Conservation (phyloP, 2,888 invertebrate genomes). For the Archips crataeganus region DNA sequence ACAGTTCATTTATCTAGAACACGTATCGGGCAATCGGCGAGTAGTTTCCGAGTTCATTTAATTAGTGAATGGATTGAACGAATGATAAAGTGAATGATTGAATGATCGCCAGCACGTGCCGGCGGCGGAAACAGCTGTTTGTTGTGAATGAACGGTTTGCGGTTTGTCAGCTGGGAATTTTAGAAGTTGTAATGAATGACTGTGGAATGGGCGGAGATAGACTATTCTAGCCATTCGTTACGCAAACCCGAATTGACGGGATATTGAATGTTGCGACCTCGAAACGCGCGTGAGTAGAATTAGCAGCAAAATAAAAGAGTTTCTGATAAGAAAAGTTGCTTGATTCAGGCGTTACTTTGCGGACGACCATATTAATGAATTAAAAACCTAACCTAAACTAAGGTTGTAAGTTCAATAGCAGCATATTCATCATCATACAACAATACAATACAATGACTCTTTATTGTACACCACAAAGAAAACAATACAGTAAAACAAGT, state of each 20-base stretch:
- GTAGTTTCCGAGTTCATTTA: slow-evolving; percentile 37
- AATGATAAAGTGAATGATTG: slow-evolving; percentile 34
- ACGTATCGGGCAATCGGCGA: slow-evolving; percentile 26
- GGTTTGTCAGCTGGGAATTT: slow-evolving; percentile 4
- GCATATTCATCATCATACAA: too few species aligned
- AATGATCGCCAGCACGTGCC: slow-evolving; percentile 25
- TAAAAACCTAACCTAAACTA: too few species aligned
- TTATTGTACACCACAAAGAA: too few species aligned
- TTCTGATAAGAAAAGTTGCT: too few species aligned
- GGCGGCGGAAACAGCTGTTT: slow-evolving; percentile 29
- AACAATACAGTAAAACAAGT: too few species aligned
- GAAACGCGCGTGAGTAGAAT: too few species aligned
- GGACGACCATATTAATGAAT: too few species aligned
- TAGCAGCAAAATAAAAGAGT: too few species aligned
- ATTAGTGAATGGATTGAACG: slow-evolving; percentile 40
- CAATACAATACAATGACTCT: too few species aligned
- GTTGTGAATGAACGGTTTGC: slow-evolving; percentile 18
- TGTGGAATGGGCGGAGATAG: background rate
- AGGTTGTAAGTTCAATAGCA: too few species aligned
- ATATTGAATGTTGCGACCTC: background rate
- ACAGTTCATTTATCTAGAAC: background rate
- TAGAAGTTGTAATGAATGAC: background rate
- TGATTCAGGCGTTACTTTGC: too few species aligned
- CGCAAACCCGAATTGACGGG: background rate
- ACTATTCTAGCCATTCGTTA: background rate